Evolutionary conservation across 2,113 vertebrate genomes (phyloP).

Genomic region (Pristiophorus japonicus): DNA sequence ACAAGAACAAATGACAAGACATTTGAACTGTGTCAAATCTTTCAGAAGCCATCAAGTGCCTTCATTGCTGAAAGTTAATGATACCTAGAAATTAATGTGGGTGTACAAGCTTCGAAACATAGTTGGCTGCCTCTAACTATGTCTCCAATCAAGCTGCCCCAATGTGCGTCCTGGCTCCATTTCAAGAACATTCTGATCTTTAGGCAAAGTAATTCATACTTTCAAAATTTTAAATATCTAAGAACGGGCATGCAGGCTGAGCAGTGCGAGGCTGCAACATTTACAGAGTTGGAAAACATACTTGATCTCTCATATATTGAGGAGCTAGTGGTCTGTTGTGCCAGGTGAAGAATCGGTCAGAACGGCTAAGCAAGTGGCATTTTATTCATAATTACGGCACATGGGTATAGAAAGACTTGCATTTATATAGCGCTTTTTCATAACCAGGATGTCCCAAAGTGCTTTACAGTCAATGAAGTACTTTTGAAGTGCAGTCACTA

Average conservation of each 20-base stretch:
- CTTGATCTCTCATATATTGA: neutral
- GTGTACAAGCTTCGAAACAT: neutral
- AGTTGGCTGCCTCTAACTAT: neutral
- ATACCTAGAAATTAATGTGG: neutral
- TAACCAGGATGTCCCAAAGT: neutral
- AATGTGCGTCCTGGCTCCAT: neutral
- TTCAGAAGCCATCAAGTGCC: neutral
- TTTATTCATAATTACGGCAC: neutral
- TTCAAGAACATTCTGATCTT: slow-evolving; percentile 11
- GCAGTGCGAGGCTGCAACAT: too few relatives aligned
- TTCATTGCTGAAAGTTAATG: neutral
- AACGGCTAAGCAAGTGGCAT: neutral
- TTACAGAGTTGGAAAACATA: neutral
- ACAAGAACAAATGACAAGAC: too few relatives aligned
- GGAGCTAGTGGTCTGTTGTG: neutral
- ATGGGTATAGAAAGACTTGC: neutral
- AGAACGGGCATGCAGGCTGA: neutral
- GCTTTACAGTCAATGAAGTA: neutral
- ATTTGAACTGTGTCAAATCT: neutral
- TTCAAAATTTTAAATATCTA: neutral
- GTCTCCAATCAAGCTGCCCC: neutral
- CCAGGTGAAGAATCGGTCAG: too few relatives aligned
- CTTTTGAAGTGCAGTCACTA: too few relatives aligned
- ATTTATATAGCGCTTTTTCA: neutral
- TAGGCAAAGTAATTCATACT: neutral